Evolutionary conservation across 2,797 vertebrate genomes (phyloP).

Genomic region (Semotilus atromaculatus): DNA sequence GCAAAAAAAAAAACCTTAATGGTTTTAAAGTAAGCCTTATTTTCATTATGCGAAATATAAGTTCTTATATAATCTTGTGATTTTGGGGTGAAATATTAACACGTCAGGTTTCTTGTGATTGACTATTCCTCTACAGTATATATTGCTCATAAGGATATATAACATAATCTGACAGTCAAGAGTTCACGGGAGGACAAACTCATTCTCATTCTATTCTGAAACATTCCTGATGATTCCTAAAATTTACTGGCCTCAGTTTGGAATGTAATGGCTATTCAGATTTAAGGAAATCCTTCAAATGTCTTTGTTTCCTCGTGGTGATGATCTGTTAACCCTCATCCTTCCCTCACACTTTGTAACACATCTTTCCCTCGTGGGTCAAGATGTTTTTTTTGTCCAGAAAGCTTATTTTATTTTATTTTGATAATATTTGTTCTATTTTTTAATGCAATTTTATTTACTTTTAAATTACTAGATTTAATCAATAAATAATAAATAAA

Average conservation of each 20-base stretch:
- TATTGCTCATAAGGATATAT: slow-evolving; percentile 30
- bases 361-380: too few relatives aligned
- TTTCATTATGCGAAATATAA: not conserved
- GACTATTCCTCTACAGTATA: not conserved
- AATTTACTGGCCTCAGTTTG: not conserved
- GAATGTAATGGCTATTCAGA: not conserved
- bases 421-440: too few relatives aligned
- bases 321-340: slow-evolving; percentile 18
- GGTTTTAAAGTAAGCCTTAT: not conserved
- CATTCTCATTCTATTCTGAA: not conserved
- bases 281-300: not conserved
- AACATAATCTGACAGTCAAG: not conserved
- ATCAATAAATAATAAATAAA: too few relatives aligned
- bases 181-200: not conserved
- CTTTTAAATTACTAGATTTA: too few relatives aligned
- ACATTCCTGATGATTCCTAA: not conserved
- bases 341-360: too few relatives aligned
- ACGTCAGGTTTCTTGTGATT: not conserved
- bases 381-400: too few relatives aligned
- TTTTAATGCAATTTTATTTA: too few relatives aligned
- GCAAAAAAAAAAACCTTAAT: not conserved
- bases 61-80: not conserved
- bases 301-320: not conserved
- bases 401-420: too few relatives aligned
- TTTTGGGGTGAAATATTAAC: not conserved